These are phyloP conservation scores for Crocallis elinguaria DNA, from an alignment of 2,888 invertebrate species.

Conservation along the genomic window DNA sequence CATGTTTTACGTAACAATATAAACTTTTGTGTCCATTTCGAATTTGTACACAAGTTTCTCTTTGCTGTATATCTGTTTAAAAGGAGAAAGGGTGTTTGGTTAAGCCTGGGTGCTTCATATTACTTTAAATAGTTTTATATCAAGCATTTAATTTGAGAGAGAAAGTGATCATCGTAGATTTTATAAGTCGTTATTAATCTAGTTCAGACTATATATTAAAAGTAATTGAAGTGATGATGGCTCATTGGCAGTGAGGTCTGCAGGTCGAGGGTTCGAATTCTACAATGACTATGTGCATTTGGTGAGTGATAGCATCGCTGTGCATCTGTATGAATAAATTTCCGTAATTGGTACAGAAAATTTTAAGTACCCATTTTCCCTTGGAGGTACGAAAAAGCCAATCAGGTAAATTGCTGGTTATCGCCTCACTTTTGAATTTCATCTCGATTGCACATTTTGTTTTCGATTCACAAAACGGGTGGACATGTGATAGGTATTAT, in stretches of 20 bases:
- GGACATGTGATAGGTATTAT: slow-evolving; percentile 40
- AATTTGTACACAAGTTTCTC: slow-evolving; percentile 42
- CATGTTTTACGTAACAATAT: slow-evolving; percentile 38
- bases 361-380: no score
- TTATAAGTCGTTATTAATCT: slow-evolving; percentile 4
- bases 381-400: no score
- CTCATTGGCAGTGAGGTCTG: no score
- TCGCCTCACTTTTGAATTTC: no score
- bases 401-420: no score
- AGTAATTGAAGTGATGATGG: no score
- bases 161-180: slow-evolving; percentile 8
- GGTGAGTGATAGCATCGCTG: no score
- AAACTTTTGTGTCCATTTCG: slow-evolving; percentile 34
- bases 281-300: no score
- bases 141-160: slow-evolving; percentile 6
- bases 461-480: slow-evolving; percentile 9
- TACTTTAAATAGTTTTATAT: slow-evolving; percentile 14
- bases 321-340: no score
- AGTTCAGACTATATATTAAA: no score
- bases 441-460: not conserved
- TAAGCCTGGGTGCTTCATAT: slow-evolving; percentile 21
- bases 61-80: slow-evolving; percentile 33
- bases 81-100: slow-evolving; percentile 33
- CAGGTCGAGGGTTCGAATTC: no score
- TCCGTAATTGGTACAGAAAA: no score